Percentiles rank a stretch among this genome's conserved stretches.
phyloP scores from a whole-genome alignment of 2,113 vertebrate species.

The Tympanuchus pallidicinctus region DNA sequence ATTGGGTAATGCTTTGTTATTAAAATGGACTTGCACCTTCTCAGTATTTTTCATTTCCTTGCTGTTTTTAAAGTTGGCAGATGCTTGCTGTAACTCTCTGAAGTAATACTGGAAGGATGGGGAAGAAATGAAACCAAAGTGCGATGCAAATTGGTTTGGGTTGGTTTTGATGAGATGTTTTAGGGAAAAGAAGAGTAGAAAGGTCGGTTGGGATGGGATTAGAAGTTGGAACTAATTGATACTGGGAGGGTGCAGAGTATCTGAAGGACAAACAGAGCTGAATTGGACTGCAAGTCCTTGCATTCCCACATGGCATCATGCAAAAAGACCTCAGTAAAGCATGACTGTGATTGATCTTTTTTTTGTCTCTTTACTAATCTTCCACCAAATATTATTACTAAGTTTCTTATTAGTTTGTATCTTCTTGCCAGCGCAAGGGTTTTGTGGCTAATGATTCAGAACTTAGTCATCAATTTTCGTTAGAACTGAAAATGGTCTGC shows the following conservation, averaged over 20 bases:
- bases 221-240: neutral
- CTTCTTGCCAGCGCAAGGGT: neutral
- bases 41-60: neutral
- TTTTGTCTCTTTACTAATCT: slow-evolving; percentile 6
- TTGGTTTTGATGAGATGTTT: neutral
- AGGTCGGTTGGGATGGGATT: neutral
- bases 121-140: neutral
- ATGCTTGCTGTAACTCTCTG: neutral
- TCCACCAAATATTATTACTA: neutral
- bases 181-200: neutral
- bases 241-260: neutral
- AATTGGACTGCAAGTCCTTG: neutral
- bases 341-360: neutral
- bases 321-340: neutral
- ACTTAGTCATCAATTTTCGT: slow-evolving; percentile 16
- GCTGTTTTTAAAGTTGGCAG: neutral
- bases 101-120: neutral
- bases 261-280: neutral
- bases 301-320: neutral
- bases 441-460: slow-evolving; percentile 31
- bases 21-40: neutral
- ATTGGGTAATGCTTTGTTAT: neutral
- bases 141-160: neutral
- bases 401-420: neutral
- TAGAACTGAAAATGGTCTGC: neutral